A percentile compares a stretch with the other conserved stretches of the same genome.
phyloP scores from a whole-genome alignment of 2,113 vertebrate species.

The Hydrochoerus hydrochaeris region DNA sequence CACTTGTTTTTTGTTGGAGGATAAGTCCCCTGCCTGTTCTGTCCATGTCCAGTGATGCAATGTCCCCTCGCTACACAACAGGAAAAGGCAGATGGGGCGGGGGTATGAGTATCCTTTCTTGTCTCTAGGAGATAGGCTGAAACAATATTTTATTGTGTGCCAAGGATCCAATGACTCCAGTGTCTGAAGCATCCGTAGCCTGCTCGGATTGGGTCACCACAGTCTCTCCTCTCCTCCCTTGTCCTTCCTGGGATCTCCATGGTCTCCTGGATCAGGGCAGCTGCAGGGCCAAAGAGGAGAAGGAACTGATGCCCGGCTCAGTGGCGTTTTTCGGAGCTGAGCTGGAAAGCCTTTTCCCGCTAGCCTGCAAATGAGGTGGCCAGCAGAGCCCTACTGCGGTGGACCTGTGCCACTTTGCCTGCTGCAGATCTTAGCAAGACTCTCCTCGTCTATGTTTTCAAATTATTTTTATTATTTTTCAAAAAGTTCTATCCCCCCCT shows the following conservation, averaged over 20 bases:
- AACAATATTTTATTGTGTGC: not conserved
- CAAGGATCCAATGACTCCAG: not conserved
- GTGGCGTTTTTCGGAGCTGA: not conserved
- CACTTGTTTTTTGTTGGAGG: not conserved
- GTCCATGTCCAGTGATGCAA: not conserved
- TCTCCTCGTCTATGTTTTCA: not conserved
- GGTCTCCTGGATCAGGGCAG: not conserved
- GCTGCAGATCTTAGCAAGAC: not conserved
- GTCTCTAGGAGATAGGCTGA: not conserved
- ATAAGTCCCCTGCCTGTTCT: not conserved
- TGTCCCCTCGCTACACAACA: not conserved
- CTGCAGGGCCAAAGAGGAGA: not conserved
- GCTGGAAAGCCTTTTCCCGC: not conserved
- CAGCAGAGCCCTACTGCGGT: not conserved
- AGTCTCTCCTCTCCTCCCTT: rapidly evolving
- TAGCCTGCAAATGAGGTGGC: not conserved
- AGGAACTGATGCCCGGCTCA: not conserved
- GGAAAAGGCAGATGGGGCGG: not conserved
- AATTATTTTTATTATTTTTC: not conserved
- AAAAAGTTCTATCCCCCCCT: not conserved
- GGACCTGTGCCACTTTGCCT: not conserved
- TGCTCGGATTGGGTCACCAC: not conserved
- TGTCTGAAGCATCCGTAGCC: no score
- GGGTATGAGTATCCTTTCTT: rapidly evolving
- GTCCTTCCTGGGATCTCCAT: not conserved